Evolutionary conservation across 2,797 vertebrate species (phyloP).

Genomic region (Poeciliopsis turneri): DNA sequence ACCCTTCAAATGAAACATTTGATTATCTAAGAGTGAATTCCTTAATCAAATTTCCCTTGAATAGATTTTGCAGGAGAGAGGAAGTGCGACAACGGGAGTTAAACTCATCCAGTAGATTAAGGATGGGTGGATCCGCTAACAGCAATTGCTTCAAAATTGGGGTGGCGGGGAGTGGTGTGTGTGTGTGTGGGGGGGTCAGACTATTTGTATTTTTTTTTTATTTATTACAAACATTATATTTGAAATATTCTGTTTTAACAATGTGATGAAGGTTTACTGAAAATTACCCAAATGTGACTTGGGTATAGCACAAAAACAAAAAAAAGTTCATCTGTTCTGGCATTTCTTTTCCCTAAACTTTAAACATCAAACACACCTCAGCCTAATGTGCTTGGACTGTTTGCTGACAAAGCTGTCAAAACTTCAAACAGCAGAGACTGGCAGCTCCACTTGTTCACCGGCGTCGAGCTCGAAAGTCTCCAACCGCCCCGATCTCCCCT

Average conservation of each 20-base stretch:
- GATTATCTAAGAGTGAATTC: conserved; percentile 70
- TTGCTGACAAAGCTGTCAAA: conserved; percentile 80
- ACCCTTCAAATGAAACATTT: conserved; percentile 62
- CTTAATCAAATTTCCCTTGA: conserved; percentile 77
- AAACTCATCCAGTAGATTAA: conserved; percentile 68
- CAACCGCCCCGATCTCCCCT: conserved; percentile 68
- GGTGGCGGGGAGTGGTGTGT: conserved; percentile 11
- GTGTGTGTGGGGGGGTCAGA: background rate
- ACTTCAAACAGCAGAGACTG: conserved; percentile 78
- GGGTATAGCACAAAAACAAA: conserved; percentile 30
- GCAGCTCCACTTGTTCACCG: conserved; percentile 65
- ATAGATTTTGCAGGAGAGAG: conserved; percentile 62
- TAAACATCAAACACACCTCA: conserved; percentile 74
- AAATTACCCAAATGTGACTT: conserved; percentile 51
- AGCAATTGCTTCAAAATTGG: conserved; percentile 59
- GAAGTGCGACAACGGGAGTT: conserved; percentile 67
- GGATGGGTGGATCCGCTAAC: conserved; percentile 77
- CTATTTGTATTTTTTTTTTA: conserved; percentile 38
- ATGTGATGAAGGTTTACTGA: conserved; percentile 51
- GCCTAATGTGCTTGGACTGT: conserved; percentile 74
- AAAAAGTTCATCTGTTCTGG: conserved; percentile 60
- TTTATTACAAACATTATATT: conserved; percentile 29
- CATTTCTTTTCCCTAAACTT: conserved; percentile 56
- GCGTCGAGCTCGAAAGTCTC: conserved; percentile 65
- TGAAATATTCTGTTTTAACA: conserved; percentile 57